Evolutionary conservation across 2,113 vertebrate species (phyloP), one percentile per base, ranked within the genome.

Genomic region (Cryptoleucopteryx plumbea): DNA sequence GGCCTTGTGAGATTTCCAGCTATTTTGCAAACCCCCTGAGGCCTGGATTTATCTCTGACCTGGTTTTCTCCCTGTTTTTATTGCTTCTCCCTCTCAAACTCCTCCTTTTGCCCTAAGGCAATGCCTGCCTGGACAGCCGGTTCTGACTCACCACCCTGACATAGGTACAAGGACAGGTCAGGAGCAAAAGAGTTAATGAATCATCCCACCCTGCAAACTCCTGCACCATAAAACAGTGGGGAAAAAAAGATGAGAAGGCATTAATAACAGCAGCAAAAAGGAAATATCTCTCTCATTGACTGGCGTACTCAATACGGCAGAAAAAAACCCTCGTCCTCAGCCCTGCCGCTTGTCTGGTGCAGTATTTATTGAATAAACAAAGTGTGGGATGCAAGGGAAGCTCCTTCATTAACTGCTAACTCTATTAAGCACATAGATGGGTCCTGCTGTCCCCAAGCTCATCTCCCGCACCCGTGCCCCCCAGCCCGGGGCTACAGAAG

Each of bases 1-100:
- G 55, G 95, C 91, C 91, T 88, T 52, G 95, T 96, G 96, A 97
- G 97, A 96, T 94, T 96, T 97, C 93, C 95, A 97, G 81, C 78
- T 82, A 53, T 87, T 94, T 93, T 97, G 95, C 94, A 97, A 97
- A 85, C 25, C 10, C 12, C 22, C 23, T 0, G 1, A 82, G 77
- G 74, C 42, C 45, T 91, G 89, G 81, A 88, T 87, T 93, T 3
- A 1, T 81, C 81, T 82, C 83, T 78, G 82, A 73, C 85, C 66
- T 32, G 31, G 5, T 93, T 95, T 88, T 73, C 53, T 86, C 36
- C 9, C 9, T 84, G 9, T 59, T 84, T 68, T 70, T 36, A 4
- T 15, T 62, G 32, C 31, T 88, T 27, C 27, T 48, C 40, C 13
- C 27, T 43, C 6, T 8, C 9, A 85, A 82, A 48, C 6, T 5